Conservation (phyloP, 2,888 invertebrate species). For the Chaitophorus viminalis region DNA sequence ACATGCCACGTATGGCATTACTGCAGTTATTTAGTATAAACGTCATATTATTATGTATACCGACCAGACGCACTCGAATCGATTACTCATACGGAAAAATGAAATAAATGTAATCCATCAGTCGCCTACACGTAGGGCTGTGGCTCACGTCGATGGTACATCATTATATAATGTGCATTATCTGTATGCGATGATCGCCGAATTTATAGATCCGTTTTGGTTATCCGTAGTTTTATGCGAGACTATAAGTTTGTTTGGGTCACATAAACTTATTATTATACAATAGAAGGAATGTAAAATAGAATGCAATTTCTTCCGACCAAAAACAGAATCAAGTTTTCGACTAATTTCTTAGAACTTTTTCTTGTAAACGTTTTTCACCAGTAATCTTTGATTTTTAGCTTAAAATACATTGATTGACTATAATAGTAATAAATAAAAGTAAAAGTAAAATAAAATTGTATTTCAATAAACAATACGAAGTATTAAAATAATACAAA, state of each 20-base stretch:
- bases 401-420: no score
- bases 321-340: no score
- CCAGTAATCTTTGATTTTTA: no score
- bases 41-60: no score
- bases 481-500: not conserved
- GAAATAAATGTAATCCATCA: not conserved
- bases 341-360: no score
- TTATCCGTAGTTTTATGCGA: not conserved
- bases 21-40: not conserved
- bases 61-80: not conserved
- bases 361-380: no score
- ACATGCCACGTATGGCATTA: no score
- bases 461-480: not conserved
- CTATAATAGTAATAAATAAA: no score
- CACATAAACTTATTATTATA: no score
- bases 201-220: constrained; percentile 3
- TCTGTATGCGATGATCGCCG: constrained; percentile 2
- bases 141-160: not conserved
- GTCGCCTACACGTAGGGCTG: not conserved
- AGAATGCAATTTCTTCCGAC: no score
- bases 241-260: no score
- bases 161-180: not conserved
- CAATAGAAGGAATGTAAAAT: no score
- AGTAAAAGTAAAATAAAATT: not conserved
- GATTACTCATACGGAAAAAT: not conserved